phyloP scores from a whole-genome alignment of 2,113 vertebrate genomes.

The Oxyruncus cristatus region DNA sequence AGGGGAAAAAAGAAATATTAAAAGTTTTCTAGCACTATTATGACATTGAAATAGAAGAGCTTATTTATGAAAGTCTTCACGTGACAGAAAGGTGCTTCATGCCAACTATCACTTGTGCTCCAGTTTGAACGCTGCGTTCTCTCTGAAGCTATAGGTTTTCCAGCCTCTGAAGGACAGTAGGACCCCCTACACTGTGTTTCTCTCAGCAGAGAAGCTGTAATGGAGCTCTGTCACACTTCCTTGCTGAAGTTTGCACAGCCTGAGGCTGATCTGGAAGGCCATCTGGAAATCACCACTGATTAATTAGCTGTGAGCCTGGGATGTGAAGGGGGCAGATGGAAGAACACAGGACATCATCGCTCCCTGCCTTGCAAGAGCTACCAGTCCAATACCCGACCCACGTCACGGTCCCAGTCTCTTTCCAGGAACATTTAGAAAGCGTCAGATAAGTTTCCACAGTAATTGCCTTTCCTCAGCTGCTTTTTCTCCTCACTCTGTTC shows the following conservation, averaged over 20 bases:
- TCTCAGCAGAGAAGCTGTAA: neutral
- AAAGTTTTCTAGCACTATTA: neutral
- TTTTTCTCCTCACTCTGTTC: neutral
- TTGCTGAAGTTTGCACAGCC: neutral
- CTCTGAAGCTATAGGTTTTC: neutral
- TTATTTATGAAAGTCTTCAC: neutral
- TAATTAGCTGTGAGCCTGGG: conserved; percentile 21
- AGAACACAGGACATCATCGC: neutral
- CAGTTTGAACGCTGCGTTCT: neutral
- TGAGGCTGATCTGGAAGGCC: conserved; percentile 8
- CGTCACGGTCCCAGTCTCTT: neutral
- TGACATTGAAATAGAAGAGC: neutral
- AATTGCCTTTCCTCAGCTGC: neutral
- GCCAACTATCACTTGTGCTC: neutral
- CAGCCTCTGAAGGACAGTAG: neutral
- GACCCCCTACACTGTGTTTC: neutral
- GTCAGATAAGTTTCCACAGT: neutral
- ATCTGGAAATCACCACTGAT: conserved; percentile 42
- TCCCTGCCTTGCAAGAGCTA: neutral
- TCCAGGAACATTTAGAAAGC: neutral
- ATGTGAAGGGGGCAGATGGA: conserved; percentile 16
- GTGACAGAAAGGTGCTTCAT: neutral
- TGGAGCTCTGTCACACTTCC: neutral
- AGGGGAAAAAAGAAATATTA: neutral
- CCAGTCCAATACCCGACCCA: rapidly evolving